A percentile compares a stretch with the other conserved stretches of the same genome.
phyloP scores from a whole-genome alignment of 2,113 vertebrate genomes.

The Monarcha castaneiventris region DNA sequence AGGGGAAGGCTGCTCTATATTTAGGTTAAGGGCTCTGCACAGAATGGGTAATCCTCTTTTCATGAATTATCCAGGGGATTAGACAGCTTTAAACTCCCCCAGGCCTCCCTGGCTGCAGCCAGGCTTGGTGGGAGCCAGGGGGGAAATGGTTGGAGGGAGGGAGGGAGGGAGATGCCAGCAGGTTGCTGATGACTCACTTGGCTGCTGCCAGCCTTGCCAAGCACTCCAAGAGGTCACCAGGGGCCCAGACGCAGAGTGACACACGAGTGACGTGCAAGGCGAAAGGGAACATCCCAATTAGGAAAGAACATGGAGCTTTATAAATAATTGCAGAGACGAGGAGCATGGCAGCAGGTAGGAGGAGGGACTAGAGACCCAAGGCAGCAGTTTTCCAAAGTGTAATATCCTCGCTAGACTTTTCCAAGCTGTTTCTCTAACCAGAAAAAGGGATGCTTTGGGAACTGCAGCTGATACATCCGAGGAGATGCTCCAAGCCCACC shows the following conservation, averaged over 20 bases:
- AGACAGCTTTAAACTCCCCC: conserved; percentile 78
- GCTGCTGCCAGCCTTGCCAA: neutral
- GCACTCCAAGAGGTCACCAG: neutral
- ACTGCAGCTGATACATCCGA: neutral
- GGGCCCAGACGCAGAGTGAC: neutral
- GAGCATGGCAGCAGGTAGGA: conserved; percentile 30
- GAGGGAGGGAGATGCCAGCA: neutral
- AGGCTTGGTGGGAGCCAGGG: neutral
- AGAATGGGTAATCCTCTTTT: conserved; percentile 95
- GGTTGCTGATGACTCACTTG: conserved; percentile 18
- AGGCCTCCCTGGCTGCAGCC: neutral
- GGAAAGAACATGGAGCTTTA: conserved; percentile 13
- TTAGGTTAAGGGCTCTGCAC: conserved; percentile 82
- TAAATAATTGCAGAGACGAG: neutral
- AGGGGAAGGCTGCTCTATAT: conserved; percentile 81
- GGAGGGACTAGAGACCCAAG: conserved; percentile 4
- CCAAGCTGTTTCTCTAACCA: neutral
- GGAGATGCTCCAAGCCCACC: neutral
- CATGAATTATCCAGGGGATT: conserved; percentile 88
- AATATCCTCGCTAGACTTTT: neutral
- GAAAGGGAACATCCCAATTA: neutral
- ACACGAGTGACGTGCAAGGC: neutral
- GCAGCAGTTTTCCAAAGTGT: neutral
- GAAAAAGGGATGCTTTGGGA: neutral
- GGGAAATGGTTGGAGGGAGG: neutral